Base-by-base conservation (phyloP, 30 jellyfish, hydroid and myxozoan genomes). In the Mastigias papua region DNA sequence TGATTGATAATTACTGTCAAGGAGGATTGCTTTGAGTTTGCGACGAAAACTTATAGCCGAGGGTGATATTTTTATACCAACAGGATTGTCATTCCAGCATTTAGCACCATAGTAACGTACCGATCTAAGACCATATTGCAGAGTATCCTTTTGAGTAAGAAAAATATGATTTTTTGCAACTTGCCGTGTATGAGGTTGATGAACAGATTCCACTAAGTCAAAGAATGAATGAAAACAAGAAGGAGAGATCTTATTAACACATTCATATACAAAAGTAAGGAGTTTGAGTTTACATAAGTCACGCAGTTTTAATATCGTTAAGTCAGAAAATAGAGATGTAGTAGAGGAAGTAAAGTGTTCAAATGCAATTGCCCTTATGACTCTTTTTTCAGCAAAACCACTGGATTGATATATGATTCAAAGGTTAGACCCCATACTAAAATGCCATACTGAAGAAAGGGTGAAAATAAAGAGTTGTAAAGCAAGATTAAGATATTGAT, bases 111-210 rank as follows among this genome's bases (percentile, higher is more conserved):
- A 48, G 86, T 65, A 82, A 29, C 76, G 76, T 85, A 82, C 92
- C 15, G 92, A 82, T 62, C 92, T 82, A 61, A 82, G 34, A 69
- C 86, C 86, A 69, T 68, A 66, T 32, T 82, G 92, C 48, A 69
- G 51, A 26, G 86, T 48, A 82, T 82, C 67, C 28, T 68, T 82
- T 30, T 48, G 76, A 17, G 84, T 66, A 19, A 82, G 50, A 72
- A 66, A 82, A 82, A 66, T 82, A 48, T 80, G 49, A 80, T 68
- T 82, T 34, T 82, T 82, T 16, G 31, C 17, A 31, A 62, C 85
- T 82, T 82, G 86, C 85, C 76, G 85, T 82, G 92, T 82, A 82
- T 86, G 37, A 82, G 60, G 67, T 70, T 48, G 92, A 82, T 65
- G 76, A 82, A 82, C 92, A 66, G 54, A 19, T 66, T 69, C 48